phyloP scores from a whole-genome alignment of 2,113 vertebrate genomes.

The Urocitellus parryii region DNA sequence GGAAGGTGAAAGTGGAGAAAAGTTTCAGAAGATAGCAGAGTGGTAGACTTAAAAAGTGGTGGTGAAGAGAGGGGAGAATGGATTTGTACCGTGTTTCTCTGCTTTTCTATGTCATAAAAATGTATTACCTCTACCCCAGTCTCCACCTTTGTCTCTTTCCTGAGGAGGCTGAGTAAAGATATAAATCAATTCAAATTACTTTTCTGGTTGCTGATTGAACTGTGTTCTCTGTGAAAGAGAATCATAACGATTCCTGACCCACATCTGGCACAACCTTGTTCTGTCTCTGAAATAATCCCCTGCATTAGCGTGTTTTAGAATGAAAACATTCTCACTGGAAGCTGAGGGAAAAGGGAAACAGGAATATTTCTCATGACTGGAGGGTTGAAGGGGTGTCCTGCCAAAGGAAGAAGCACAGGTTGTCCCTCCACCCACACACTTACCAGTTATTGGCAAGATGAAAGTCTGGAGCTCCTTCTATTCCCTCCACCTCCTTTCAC shows the following conservation, averaged over 20 bases:
- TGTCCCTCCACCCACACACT: too few species aligned
- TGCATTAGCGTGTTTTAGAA: not conserved
- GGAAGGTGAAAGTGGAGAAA: not conserved
- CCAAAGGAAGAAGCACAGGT: too few species aligned
- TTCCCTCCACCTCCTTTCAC: too few species aligned
- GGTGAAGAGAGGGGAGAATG: not conserved
- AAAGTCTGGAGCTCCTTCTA: not conserved
- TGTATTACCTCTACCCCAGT: not conserved
- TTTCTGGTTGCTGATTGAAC: not conserved
- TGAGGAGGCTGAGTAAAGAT: not conserved
- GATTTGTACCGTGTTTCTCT: not conserved
- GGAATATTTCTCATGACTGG: not conserved
- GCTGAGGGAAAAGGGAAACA: not conserved
- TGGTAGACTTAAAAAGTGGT: not conserved
- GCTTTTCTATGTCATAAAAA: not conserved
- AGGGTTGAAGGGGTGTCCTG: not conserved
- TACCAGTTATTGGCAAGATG: too few species aligned
- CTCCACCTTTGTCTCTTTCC: not conserved
- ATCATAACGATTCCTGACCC: not conserved
- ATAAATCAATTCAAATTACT: not conserved
- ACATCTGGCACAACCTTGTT: not conserved
- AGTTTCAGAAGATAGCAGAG: not conserved
- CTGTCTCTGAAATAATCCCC: not conserved
- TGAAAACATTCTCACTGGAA: not conserved
- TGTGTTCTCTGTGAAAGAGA: not conserved